Evolutionary conservation across 2,797 vertebrate genomes (phyloP).

Genomic region (Lophotriccus pileatus): DNA sequence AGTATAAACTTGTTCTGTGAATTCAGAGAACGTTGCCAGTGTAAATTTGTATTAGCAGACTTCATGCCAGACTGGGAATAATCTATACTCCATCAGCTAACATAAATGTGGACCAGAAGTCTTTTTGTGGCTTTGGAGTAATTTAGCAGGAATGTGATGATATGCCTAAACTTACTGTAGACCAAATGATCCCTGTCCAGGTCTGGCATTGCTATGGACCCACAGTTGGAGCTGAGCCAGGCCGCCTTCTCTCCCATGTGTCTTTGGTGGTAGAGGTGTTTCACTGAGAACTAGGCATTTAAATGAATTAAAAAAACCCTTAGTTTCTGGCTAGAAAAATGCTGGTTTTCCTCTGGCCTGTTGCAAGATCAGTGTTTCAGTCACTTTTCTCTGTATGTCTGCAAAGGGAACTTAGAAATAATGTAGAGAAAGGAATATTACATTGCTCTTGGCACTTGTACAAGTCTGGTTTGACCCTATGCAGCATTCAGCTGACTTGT

Average conservation of each 20-base stretch:
- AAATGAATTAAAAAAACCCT: neutral
- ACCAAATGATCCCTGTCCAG: neutral
- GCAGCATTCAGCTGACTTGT: neutral
- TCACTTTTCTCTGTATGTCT: neutral
- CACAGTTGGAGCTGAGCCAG: neutral
- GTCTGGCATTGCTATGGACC: neutral
- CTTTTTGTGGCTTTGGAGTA: neutral
- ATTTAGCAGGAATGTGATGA: neutral
- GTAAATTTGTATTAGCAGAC: neutral
- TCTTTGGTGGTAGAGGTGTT: neutral
- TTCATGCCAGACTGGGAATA: neutral
- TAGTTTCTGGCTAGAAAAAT: neutral
- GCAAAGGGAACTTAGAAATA: neutral
- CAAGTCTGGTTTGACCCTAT: neutral
- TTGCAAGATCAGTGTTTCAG: neutral
- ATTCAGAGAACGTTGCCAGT: neutral
- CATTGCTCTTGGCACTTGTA: neutral
- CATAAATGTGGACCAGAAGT: neutral
- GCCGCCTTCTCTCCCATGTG: neutral
- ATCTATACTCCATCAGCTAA: neutral
- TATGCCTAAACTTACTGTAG: neutral
- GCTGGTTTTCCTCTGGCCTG: neutral
- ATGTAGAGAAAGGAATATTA: neutral
- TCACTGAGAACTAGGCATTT: neutral
- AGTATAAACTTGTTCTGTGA: slow-evolving; percentile 3